phyloP scores from a whole-genome alignment of 2,888 invertebrate genomes.

The Ischnus inquisitorius region DNA sequence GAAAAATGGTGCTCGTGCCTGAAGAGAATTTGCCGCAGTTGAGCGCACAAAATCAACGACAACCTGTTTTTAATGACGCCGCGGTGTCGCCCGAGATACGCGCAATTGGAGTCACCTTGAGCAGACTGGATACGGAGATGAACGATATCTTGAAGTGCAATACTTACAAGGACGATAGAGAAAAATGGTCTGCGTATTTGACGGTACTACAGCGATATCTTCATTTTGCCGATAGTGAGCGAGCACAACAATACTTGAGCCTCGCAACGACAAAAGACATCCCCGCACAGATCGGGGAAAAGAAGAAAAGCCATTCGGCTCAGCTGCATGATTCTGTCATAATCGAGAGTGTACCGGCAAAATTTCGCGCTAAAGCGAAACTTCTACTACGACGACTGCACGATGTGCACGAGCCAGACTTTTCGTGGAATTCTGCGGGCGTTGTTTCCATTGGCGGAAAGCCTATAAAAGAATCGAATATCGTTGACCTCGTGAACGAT shows the following conservation, averaged over 20 bases:
- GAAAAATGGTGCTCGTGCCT: constrained; percentile 54
- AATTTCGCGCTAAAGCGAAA: neutral
- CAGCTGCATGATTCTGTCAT: neutral
- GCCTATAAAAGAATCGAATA: constrained; percentile 15
- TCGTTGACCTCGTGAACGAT: constrained; percentile 57
- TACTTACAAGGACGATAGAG: constrained; percentile 40
- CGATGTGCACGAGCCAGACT: neutral
- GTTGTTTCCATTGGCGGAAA: constrained; percentile 39
- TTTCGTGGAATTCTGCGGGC: constrained; percentile 48
- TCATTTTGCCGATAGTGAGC: constrained; percentile 39
- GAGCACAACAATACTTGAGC: constrained; percentile 20
- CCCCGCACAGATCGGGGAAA: neutral
- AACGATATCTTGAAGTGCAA: constrained; percentile 57
- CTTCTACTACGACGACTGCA: neutral
- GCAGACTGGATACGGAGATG: constrained; percentile 57
- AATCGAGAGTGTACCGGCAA: neutral
- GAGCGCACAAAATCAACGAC: constrained; percentile 1
- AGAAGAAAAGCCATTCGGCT: neutral
- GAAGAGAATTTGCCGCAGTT: constrained; percentile 20
- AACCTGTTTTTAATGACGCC: neutral
- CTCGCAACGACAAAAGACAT: neutral
- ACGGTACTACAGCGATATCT: constrained; percentile 55
- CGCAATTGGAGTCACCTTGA: constrained; percentile 34
- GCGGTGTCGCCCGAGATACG: constrained; percentile 1
- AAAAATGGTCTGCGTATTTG: constrained; percentile 62